Base-by-base conservation (phyloP, 2,888 invertebrate genomes). In the Labia minor region DNA sequence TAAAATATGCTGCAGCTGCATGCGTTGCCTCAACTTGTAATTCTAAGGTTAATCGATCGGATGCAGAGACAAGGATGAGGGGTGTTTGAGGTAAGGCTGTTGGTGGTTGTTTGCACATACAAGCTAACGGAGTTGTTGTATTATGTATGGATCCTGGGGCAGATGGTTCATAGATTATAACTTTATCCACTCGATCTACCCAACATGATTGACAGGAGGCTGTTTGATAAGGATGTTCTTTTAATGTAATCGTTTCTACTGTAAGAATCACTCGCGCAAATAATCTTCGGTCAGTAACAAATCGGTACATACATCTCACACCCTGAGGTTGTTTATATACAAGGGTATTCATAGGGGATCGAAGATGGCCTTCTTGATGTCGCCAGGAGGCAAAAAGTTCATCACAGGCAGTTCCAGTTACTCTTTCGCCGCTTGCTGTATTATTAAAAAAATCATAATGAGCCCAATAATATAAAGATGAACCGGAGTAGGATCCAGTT, bases 381-480 rank as follows among this genome's bases (percentile, higher is more conserved):
- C 87, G 87, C 91, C 92, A 93, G 0, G 92, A 90, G 10, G 89
- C 87, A 75, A 93, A 92, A 1, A 89, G 86, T 75, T 94, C 92
- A 73, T 95, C 94, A 75, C 94, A 95, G 1, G 87, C 85, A 0
- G 90, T 92, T 19, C 86, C 88, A 0, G 85, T 83, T 0, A 93
- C 88, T 0, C 90, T 87, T 70, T 90, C 90, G 0, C 94, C 94
- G 71, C 89, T 88, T 65, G 88, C 86, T 0, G 91, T 92, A 73
- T 92, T 92, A 77, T 94, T 93, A 79, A 93, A 94, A 81, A 93
- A 94, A 75, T 94, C 93, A 74, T 93, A 94, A 75, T 93, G 93
- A 0, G 93, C 93, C 93, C 93, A 93, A 76, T 93, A 94, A 78
- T 94, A 93, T 14, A 95, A 81, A 0, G 93, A 93, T n/a, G 92